These are phyloP conservation scores for Rallus limicola DNA, from an alignment of 2,113 vertebrate species.

Conservation along the genomic window DNA sequence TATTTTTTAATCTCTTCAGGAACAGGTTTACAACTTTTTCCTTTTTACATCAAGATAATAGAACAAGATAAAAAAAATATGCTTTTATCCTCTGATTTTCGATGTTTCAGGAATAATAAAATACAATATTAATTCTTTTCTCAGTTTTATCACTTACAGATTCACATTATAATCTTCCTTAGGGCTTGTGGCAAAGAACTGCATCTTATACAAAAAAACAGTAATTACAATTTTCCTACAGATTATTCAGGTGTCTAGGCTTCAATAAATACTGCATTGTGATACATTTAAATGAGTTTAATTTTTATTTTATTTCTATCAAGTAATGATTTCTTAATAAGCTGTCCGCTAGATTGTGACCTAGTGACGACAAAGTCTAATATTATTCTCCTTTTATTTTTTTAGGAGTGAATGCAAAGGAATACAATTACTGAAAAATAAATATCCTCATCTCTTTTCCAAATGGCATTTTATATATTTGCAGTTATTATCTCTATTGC, in stretches of 20 bases:
- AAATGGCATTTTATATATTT: not conserved
- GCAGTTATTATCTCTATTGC: not conserved
- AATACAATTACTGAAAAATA: not conserved
- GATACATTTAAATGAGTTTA: not conserved
- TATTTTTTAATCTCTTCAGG: slow-evolving; percentile 51
- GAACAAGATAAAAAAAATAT: not conserved
- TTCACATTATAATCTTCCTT: slow-evolving; percentile 4
- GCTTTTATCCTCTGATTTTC: slow-evolving; percentile 12
- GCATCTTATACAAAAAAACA: not conserved
- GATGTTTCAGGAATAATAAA: slow-evolving; percentile 16
- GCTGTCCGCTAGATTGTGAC: not conserved
- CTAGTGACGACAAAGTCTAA: not conserved
- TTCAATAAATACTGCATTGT: not conserved
- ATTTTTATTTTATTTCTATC: not conserved
- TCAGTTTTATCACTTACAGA: slow-evolving; percentile 9
- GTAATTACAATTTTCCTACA: slow-evolving; percentile 5
- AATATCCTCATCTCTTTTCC: not conserved
- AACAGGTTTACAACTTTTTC: not conserved
- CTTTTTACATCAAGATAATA: not conserved
- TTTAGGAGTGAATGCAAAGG: not conserved
- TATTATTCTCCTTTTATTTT: not conserved
- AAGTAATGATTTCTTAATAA: slow-evolving; percentile 5
- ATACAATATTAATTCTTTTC: slow-evolving; percentile 3
- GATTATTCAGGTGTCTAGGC: not conserved
- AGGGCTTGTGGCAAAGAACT: not conserved